These are phyloP conservation scores for Epizoanthus rinbou DNA, from an alignment of 92 coral and sea anemone genomes.

Conservation along the genomic window DNA sequence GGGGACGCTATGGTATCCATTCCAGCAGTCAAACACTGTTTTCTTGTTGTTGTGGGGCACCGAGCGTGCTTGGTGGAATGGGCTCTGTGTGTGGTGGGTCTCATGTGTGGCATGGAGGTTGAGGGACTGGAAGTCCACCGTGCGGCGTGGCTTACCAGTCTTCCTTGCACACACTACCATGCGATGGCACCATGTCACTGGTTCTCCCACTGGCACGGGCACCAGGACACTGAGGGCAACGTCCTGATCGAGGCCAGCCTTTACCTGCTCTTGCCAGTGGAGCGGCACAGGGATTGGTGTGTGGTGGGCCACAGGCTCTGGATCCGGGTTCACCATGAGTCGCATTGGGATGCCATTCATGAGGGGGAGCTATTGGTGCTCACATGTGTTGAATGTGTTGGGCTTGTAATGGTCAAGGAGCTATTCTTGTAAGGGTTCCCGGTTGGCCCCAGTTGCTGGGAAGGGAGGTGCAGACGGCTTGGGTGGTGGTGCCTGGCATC, in stretches of 20 bases:
- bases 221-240: too few species aligned
- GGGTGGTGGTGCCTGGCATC: neutral
- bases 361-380: neutral
- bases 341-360: neutral
- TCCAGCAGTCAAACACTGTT: too few species aligned
- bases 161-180: too few species aligned
- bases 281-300: constrained; percentile 1
- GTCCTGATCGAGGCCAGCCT: too few species aligned
- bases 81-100: too few species aligned
- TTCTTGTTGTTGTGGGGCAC: too few species aligned
- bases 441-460: constrained; percentile 35
- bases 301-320: neutral
- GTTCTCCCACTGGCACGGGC: neutral
- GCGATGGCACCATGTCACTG: neutral
- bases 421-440: neutral
- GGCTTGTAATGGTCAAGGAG: neutral
- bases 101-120: too few species aligned
- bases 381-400: neutral
- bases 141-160: neutral
- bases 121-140: neutral
- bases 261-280: constrained; percentile 16
- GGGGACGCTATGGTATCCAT: too few species aligned
- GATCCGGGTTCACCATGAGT: neutral
- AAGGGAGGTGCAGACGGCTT: neutral
- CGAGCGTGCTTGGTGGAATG: too few species aligned